Evolutionary conservation across 2,797 vertebrate genomes (phyloP).

Genomic region (Knipowitschia caucasica): DNA sequence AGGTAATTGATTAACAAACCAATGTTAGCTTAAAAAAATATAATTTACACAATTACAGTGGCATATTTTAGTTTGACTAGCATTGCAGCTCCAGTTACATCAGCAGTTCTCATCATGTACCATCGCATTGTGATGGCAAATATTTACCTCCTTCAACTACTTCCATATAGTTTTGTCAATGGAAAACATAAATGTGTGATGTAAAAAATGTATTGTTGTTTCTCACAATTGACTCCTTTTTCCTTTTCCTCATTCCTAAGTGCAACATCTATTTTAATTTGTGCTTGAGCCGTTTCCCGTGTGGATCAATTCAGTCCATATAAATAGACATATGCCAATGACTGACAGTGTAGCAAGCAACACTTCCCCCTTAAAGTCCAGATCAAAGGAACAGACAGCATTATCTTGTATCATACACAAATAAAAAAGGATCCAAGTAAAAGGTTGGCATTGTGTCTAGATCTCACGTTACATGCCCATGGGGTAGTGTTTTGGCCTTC

Average conservation of each 20-base stretch:
- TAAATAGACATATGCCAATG: constrained; percentile 6
- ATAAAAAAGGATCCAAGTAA: constrained; percentile 47
- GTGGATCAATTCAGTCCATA: neutral
- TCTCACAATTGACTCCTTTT: neutral
- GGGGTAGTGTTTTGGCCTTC: constrained; percentile 47
- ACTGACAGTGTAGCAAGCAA: constrained; percentile 12
- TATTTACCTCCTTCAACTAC: neutral
- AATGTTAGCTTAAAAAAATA: no score
- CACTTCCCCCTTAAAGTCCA: constrained; percentile 22
- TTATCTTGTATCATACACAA: constrained; percentile 40
- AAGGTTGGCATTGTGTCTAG: constrained; percentile 39
- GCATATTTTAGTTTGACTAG: neutral
- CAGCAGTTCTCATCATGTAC: neutral
- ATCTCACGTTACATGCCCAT: constrained; percentile 65
- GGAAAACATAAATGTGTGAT: neutral
- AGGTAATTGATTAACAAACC: no score
- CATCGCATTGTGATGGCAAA: no score
- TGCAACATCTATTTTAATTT: neutral
- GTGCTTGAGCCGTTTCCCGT: neutral
- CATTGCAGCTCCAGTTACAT: neutral
- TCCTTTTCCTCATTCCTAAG: neutral
- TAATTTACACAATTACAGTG: neutral
- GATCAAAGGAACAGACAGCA: constrained; percentile 33
- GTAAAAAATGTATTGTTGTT: neutral
- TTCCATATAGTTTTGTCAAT: neutral